Percentiles rank a stretch among this genome's conserved stretches.
phyloP scores from a whole-genome alignment of 92 coral and sea anemone species.

The Diadumene lineata region DNA sequence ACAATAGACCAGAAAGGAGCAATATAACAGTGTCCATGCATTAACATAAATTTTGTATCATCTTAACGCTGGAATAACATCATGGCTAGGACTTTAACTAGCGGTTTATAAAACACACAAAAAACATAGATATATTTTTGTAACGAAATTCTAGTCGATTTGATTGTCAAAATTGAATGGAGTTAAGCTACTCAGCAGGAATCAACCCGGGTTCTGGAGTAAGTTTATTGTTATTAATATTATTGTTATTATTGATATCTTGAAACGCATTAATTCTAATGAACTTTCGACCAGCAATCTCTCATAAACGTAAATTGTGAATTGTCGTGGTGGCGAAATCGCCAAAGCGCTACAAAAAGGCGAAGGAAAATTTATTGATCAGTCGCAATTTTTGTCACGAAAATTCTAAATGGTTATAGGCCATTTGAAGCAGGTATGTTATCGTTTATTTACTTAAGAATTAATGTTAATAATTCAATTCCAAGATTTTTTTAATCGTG shows the following conservation, averaged over 20 bases:
- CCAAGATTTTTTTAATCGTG: too few relatives aligned
- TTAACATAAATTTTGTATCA: neutral
- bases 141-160: neutral
- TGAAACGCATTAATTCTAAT: neutral
- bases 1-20: slow-evolving; percentile 1
- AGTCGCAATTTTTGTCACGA: neutral
- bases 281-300: too few relatives aligned
- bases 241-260: neutral
- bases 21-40: neutral
- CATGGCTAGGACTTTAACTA: neutral
- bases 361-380: neutral
- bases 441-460: too few relatives aligned
- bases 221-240: neutral
- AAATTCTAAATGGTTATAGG: neutral
- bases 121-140: too few relatives aligned
- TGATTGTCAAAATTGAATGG: neutral
- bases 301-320: neutral
- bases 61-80: neutral
- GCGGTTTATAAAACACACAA: too few relatives aligned
- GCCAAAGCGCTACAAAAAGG: neutral
- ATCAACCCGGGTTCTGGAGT: neutral
- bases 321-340: neutral
- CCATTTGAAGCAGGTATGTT: neutral
- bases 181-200: slow-evolving; percentile 4
- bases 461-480: too few relatives aligned